Evolutionary conservation across 2,888 invertebrate genomes (phyloP).

Genomic region (Zygogramma bicolorata): DNA sequence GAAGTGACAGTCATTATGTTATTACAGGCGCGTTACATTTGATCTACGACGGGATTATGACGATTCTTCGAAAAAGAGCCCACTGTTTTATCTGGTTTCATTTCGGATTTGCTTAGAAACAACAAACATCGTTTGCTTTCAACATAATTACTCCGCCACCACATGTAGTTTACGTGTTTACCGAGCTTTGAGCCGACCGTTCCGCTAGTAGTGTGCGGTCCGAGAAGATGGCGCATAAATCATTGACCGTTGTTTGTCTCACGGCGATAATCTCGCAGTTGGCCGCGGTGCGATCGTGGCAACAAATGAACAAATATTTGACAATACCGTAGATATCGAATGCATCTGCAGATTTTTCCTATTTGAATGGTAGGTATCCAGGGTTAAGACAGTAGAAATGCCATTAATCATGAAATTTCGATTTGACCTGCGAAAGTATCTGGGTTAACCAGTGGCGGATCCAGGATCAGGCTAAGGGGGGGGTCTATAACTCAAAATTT

Average conservation of each 20-base stretch:
- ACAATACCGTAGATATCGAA: too few species aligned
- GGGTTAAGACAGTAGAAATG: too few species aligned
- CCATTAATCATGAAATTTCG: too few species aligned
- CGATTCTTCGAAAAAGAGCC: slow-evolving; percentile 58
- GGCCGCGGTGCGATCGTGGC: too few species aligned
- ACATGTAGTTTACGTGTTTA: slow-evolving; percentile 60
- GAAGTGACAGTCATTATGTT: slow-evolving; percentile 66
- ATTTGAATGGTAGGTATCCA: too few species aligned
- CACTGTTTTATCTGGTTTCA: slow-evolving; percentile 57
- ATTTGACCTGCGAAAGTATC: too few species aligned
- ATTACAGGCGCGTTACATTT: slow-evolving; percentile 65
- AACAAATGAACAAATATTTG: too few species aligned
- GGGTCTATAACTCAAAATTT: too few species aligned
- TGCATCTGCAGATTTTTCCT: too few species aligned
- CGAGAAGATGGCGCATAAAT: slow-evolving; percentile 48
- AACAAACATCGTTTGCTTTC: slow-evolving; percentile 62
- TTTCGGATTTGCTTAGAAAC: slow-evolving; percentile 62
- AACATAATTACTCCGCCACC: slow-evolving; percentile 59
- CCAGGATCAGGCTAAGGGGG: too few species aligned
- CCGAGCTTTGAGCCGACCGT: slow-evolving; percentile 51
- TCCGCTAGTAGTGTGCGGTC: slow-evolving; percentile 41
- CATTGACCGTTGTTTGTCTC: slow-evolving; percentile 25
- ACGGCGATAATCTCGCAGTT: slow-evolving; percentile 33
- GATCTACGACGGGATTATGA: slow-evolving; percentile 61
- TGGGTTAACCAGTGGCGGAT: too few species aligned